These are phyloP conservation scores for Mylabris phalerata DNA, from an alignment of 1,140 invertebrate genomes.

Conservation along the genomic window DNA sequence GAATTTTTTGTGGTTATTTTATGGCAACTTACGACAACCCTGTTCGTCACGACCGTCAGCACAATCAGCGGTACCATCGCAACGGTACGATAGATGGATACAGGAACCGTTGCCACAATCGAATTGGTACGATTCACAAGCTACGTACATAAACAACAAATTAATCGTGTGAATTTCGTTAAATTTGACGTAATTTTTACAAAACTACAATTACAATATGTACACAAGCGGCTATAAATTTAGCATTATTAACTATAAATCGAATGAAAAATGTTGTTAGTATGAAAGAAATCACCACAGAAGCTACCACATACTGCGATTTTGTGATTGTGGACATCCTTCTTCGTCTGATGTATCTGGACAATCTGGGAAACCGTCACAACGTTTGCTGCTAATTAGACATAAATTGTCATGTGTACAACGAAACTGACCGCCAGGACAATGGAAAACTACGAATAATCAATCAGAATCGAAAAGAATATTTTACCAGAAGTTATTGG, in stretches of 20 bases:
- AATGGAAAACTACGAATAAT: constrained; percentile 26
- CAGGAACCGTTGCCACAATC: constrained; percentile 49
- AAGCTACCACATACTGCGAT: not conserved
- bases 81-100: constrained; percentile 45
- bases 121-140: constrained; percentile 35
- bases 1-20: too few species aligned
- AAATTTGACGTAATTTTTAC: too few species aligned
- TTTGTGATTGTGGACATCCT: constrained; percentile 25
- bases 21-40: constrained; percentile 39
- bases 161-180: too few species aligned
- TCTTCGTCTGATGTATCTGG: constrained; percentile 48
- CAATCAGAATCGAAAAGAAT: not conserved
- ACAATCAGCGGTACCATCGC: constrained; percentile 61
- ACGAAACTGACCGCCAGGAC: constrained; percentile 50
- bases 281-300: not conserved
- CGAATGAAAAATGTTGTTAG: not conserved
- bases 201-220: too few species aligned
- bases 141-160: too few species aligned
- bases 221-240: too few species aligned
- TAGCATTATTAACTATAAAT: not conserved
- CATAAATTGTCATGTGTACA: constrained; percentile 57
- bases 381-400: constrained; percentile 38
- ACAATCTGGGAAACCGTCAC: constrained; percentile 47
- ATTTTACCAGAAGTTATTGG: too few species aligned
- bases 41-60: constrained; percentile 62